A percentile compares a stretch with the other conserved stretches of the same genome.
Evolutionary conservation across 2,888 invertebrate species (phyloP).

Genomic region (Elgonia sp.): DNA sequence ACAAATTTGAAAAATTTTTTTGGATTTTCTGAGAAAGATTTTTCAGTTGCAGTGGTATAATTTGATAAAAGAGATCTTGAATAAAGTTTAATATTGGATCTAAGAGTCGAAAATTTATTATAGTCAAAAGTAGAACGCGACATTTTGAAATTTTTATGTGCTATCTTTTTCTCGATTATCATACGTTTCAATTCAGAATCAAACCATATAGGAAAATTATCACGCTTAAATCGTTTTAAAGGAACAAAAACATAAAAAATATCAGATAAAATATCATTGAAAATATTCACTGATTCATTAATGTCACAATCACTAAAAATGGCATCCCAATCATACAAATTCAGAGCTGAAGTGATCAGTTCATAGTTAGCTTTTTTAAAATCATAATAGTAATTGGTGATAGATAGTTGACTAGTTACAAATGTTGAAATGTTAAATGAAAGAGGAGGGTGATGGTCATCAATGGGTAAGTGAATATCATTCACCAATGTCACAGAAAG

Average conservation of each 20-base stretch:
- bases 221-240: not conserved
- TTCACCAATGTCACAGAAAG: not conserved
- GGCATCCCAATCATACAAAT: too few species aligned
- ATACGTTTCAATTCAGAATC: not conserved
- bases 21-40: not conserved
- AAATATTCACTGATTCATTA: not conserved
- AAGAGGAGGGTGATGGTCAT: not conserved
- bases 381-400: not conserved
- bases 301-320: not conserved
- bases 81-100: not conserved
- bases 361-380: not conserved
- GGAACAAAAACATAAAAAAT: not conserved
- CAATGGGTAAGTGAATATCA: not conserved
- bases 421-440: not conserved
- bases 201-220: conserved; percentile 13
- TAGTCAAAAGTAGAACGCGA: not conserved
- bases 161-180: not conserved
- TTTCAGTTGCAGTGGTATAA: not conserved
- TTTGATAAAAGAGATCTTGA: too few species aligned
- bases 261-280: not conserved
- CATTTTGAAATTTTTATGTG: not conserved
- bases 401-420: not conserved
- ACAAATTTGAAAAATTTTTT: too few species aligned
- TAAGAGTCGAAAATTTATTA: not conserved
- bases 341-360: not conserved